These are phyloP conservation scores for Barnardius zonarius DNA, from an alignment of 2,113 vertebrate genomes.

Conservation along the genomic window DNA sequence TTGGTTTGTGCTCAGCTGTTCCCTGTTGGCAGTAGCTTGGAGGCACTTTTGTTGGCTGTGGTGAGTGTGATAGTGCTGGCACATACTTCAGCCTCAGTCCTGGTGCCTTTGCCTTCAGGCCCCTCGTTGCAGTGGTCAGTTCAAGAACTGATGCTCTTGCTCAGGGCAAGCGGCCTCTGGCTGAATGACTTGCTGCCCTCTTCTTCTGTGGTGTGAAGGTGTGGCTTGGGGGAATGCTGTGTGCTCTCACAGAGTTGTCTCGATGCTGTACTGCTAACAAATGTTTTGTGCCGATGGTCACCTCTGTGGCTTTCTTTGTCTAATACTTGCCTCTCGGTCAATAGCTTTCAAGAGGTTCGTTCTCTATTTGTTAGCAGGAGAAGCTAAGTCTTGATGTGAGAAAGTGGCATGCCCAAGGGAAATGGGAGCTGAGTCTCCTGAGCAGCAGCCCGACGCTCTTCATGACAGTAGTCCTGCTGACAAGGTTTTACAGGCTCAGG, in stretches of 20 bases:
- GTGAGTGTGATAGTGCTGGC: rapidly evolving
- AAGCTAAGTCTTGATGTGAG: background rate
- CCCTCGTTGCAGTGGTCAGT: background rate
- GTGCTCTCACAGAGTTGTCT: background rate
- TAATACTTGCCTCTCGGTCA: background rate
- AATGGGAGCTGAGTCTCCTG: background rate
- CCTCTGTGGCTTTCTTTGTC: background rate
- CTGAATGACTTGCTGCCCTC: background rate
- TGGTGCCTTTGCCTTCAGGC: background rate
- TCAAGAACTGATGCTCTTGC: background rate
- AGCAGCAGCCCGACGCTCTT: background rate
- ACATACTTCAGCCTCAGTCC: rapidly evolving
- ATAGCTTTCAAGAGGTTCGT: background rate
- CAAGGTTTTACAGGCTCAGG: background rate
- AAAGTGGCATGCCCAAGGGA: background rate
- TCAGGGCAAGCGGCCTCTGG: background rate
- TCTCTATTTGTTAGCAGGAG: background rate
- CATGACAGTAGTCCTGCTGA: background rate
- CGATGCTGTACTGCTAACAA: background rate
- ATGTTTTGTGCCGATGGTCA: rapidly evolving
- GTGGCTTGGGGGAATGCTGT: background rate
- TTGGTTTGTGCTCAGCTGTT: background rate
- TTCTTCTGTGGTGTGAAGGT: rapidly evolving
- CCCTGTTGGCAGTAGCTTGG: background rate
- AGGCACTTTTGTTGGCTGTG: background rate